phyloP scores from a whole-genome alignment of 2,797 vertebrate genomes.

The Jordanella pulchra region DNA sequence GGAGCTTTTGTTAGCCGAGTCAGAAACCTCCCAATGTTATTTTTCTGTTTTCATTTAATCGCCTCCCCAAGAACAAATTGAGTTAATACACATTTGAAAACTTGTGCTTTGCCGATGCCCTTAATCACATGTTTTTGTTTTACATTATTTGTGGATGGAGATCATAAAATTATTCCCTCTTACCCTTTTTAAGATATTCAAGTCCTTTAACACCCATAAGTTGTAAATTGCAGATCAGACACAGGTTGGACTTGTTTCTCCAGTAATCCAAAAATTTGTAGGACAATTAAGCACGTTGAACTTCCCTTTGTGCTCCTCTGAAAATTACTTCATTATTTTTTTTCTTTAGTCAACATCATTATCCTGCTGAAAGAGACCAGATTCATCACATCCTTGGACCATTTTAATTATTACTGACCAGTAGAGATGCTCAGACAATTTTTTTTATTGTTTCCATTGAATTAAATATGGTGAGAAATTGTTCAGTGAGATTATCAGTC shows the following conservation, averaged over 20 bases:
- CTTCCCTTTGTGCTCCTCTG: neutral
- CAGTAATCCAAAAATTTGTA: neutral
- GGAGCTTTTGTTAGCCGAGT: neutral
- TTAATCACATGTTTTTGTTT: neutral
- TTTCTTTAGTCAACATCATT: neutral
- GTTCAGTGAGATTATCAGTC: too few species aligned
- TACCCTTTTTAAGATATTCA: neutral
- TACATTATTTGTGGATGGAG: neutral
- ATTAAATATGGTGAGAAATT: too few species aligned
- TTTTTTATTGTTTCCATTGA: too few species aligned
- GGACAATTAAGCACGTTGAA: neutral
- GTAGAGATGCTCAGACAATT: too few species aligned
- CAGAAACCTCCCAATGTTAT: neutral
- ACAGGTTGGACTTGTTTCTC: neutral
- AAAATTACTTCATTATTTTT: neutral
- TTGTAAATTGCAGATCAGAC: neutral
- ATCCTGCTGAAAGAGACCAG: neutral
- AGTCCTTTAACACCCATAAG: too few species aligned
- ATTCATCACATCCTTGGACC: neutral
- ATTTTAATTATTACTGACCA: too few species aligned
- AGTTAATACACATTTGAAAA: neutral
- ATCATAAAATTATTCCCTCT: neutral
- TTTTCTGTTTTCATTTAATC: neutral
- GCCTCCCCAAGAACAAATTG: neutral
- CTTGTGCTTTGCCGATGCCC: neutral